These are phyloP conservation scores for Sciaenops ocellatus DNA, from an alignment of 2,797 vertebrate genomes.

Conservation along the genomic window DNA sequence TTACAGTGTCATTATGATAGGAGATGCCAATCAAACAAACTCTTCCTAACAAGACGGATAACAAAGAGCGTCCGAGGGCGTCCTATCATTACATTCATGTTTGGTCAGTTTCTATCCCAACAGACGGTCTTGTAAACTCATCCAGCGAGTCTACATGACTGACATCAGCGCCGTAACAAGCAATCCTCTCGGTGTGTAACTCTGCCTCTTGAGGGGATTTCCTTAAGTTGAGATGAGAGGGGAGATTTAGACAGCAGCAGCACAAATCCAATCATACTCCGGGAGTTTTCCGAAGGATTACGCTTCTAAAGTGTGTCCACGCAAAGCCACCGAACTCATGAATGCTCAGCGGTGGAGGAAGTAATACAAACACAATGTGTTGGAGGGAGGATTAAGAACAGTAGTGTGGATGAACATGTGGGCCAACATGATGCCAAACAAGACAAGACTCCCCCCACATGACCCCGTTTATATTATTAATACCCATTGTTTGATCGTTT, in stretches of 20 bases:
- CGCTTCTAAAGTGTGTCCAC: constrained; percentile 33
- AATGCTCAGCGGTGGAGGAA: constrained; percentile 25
- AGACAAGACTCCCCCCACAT: constrained; percentile 6
- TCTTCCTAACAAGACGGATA: constrained; percentile 30
- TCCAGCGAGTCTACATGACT: constrained; percentile 21
- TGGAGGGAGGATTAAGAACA: constrained; percentile 9
- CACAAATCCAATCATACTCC: constrained; percentile 56
- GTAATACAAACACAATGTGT: constrained; percentile 29
- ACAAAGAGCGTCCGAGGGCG: constrained; percentile 7
- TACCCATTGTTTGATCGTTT: constrained; percentile 19
- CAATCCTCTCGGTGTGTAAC: constrained; percentile 1
- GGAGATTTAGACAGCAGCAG: constrained; percentile 44
- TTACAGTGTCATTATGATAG: constrained; percentile 23
- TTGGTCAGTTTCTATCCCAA: constrained; percentile 5
- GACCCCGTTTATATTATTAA: constrained; percentile 8
- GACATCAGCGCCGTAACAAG: constrained; percentile 29
- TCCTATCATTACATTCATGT: constrained; percentile 43
- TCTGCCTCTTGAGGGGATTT: constrained; percentile 44
- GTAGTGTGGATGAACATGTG: background rate
- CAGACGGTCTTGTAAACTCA: constrained; percentile 3
- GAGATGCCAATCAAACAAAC: constrained; percentile 32
- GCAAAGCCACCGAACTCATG: constrained; percentile 48
- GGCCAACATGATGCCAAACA: constrained; percentile 8
- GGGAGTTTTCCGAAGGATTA: constrained; percentile 52
- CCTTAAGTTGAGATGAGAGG: constrained; percentile 40